Percentiles rank a stretch among this genome's conserved stretches.
phyloP scores from a whole-genome alignment of 2,113 vertebrate species.

The Lepidothrix coronata region DNA sequence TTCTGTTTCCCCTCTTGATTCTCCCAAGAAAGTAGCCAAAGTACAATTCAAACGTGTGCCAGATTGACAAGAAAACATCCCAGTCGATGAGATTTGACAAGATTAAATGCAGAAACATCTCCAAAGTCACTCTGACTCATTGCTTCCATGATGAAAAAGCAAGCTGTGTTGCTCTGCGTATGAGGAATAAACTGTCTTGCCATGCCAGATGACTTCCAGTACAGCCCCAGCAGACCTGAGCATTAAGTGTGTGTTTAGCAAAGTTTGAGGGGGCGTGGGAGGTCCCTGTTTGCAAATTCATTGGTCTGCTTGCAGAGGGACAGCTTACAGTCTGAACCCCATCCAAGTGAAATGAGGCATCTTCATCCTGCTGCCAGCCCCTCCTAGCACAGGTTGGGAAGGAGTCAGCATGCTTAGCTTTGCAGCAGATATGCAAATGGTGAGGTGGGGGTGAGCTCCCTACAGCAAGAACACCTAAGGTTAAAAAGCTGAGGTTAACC shows the following conservation, averaged over 20 bases:
- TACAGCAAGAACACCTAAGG: neutral
- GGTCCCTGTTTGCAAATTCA: neutral
- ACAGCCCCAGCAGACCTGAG: neutral
- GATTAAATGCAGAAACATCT: neutral
- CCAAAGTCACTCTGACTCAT: conserved; percentile 26
- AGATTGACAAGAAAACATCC: neutral
- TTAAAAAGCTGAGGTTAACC: neutral
- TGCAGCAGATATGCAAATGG: neutral
- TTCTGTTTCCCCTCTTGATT: neutral
- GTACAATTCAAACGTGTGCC: neutral
- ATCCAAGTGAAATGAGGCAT: neutral
- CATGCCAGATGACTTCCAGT: neutral
- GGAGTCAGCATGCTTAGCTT: neutral
- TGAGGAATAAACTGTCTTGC: neutral
- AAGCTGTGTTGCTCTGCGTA: neutral
- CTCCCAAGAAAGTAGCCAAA: neutral
- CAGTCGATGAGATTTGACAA: neutral
- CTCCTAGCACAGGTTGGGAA: neutral
- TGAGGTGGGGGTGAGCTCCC: neutral
- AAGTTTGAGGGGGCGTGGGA: neutral
- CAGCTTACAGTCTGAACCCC: neutral
- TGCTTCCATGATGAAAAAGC: neutral
- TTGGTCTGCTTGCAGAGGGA: neutral
- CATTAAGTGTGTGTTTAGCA: neutral
- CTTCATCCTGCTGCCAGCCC: neutral